A percentile compares a stretch with the other conserved stretches of the same genome.
These are phyloP conservation scores for Lophius americanus DNA, from an alignment of 2,797 vertebrate species.

Conservation along the genomic window DNA sequence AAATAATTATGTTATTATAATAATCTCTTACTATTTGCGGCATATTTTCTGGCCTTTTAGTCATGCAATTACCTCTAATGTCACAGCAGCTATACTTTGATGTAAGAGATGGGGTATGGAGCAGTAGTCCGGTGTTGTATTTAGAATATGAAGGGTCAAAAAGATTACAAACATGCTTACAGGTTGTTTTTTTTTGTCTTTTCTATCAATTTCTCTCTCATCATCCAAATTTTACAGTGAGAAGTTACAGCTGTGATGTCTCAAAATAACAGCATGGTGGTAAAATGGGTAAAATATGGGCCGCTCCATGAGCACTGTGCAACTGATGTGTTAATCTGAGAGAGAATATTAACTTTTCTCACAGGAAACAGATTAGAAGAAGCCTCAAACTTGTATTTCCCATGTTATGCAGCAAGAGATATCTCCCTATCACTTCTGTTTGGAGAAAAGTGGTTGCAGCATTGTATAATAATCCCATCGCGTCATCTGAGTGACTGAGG, in stretches of 20 bases:
- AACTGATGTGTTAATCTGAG: not conserved
- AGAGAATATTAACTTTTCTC: not conserved
- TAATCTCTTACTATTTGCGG: not conserved
- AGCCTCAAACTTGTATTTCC: slow-evolving; percentile 8
- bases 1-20: not conserved
- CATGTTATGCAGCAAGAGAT: not conserved
- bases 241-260: slow-evolving; percentile 49
- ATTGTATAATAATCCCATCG: slow-evolving; percentile 64
- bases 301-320: not conserved
- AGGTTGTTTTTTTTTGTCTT: slow-evolving; percentile 15
- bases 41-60: not conserved
- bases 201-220: slow-evolving; percentile 4
- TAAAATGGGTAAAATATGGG: slow-evolving; percentile 18
- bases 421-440: slow-evolving; percentile 38
- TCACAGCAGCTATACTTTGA: not conserved
- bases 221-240: slow-evolving; percentile 37
- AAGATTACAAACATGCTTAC: slow-evolving; percentile 42
- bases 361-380: not conserved
- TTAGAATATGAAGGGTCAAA: slow-evolving; percentile 6
- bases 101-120: not conserved
- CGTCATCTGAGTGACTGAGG: slow-evolving; percentile 52
- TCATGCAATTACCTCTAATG: not conserved
- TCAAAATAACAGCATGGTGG: slow-evolving; percentile 45
- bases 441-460: slow-evolving; percentile 44
- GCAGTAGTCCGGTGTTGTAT: not conserved